These are phyloP conservation scores for Hecatera dysodea DNA, from an alignment of 2,888 invertebrate genomes.

Conservation along the genomic window DNA sequence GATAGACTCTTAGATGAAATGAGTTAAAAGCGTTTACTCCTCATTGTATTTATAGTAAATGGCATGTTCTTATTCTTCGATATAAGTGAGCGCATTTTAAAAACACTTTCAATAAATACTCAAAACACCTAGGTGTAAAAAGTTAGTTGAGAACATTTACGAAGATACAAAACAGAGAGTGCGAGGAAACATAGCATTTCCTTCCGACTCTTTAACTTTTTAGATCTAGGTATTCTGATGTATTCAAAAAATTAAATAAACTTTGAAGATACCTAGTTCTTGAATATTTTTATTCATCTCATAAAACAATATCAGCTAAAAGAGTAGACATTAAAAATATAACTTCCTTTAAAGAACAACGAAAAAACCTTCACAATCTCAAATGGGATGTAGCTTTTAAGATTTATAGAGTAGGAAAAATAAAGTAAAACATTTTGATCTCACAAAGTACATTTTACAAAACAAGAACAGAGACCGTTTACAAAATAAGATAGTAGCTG, in stretches of 20 bases:
- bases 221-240: too few relatives aligned
- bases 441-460: conserved; percentile 45
- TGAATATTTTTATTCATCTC: not conserved
- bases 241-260: not conserved
- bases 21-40: too few relatives aligned
- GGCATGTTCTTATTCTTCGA: too few relatives aligned
- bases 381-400: conserved; percentile 52
- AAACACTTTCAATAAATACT: too few relatives aligned
- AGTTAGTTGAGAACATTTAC: too few relatives aligned
- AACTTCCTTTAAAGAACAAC: conserved; percentile 3
- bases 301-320: not conserved
- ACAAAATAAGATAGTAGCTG: conserved; percentile 55
- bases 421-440: conserved; percentile 46
- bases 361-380: conserved; percentile 23
- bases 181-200: too few relatives aligned
- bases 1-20: too few relatives aligned
- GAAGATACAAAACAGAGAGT: too few relatives aligned
- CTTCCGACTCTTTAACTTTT: too few relatives aligned
- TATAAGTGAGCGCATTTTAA: too few relatives aligned
- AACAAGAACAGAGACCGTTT: conserved; percentile 41
- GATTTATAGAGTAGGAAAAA: conserved; percentile 41
- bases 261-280: not conserved
- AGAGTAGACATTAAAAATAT: conserved; percentile 8
- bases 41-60: too few relatives aligned
- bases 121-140: too few relatives aligned